Base-by-base conservation (phyloP, 1,140 invertebrate species). In the Campodea augens region DNA sequence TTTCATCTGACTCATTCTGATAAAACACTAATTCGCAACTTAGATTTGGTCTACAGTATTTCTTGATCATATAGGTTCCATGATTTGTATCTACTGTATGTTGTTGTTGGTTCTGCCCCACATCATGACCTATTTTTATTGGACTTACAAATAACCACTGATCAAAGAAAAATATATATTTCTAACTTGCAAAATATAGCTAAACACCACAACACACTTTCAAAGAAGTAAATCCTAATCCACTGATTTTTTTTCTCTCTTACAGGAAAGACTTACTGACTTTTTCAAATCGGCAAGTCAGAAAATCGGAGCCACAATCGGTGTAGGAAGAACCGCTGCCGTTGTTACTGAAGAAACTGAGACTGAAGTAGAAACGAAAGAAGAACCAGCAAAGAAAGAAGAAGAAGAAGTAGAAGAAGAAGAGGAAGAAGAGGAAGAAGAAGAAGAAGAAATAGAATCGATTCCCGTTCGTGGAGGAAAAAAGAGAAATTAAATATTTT, bases 231-330 rank as follows among this genome's bases (percentile, higher is more conserved):
- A 39, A 10, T 23, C 15, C 4, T 0, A 5, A 13, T 4, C 18
- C 19, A 1, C 20, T 15, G 7, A 21, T 15, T 13, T 21, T n/a
- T 38, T 41, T 38, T 51, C 19, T 46, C 15, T 38, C 27, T 55
- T 64, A 13, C 57, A 77, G 69, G 73, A 73, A 50, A 74, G 72
- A 59, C 57, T 90, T 5, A 81, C 79, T 15, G 76, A 84, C 58
- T 82, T 81, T 1, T 89, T 89, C 55, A 74, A 75, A 54, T 74
- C 80, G 50, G 85, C 86, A 1, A 87, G 80, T 55, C 73, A 78
- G 22, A 87, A 88, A 56, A 73, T 90, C 25, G 81, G 82, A 2
- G 78, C 79, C 13, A 82, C 81, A 18, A 83, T 89, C 43, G 84
- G 85, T 25, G 64, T 87, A 19, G 72, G 74, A 47, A 67, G 85